phyloP scores from a whole-genome alignment of 1,140 invertebrate species.

The Brachionus plicatilis region DNA sequence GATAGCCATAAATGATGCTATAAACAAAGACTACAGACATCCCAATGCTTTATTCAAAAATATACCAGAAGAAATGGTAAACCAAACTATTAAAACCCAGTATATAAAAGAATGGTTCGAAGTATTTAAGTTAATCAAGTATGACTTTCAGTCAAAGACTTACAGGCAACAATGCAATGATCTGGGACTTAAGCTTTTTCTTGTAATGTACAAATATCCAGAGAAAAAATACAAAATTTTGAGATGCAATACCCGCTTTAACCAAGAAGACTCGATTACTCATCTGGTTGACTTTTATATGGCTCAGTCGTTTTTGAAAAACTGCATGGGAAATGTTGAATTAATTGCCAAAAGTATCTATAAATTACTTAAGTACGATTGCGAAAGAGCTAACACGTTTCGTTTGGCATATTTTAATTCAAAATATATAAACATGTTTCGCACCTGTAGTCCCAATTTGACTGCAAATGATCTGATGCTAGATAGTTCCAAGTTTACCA shows the following conservation, averaged over 20 bases:
- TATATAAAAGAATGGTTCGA: constrained; percentile 36
- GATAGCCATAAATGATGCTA: neutral
- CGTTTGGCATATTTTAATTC: constrained; percentile 31
- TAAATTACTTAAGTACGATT: constrained; percentile 16
- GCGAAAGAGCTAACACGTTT: constrained; percentile 28
- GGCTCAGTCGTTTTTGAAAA: constrained; percentile 17
- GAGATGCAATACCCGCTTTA: constrained; percentile 4
- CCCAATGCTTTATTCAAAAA: constrained; percentile 37
- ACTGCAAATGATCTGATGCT: constrained; percentile 5
- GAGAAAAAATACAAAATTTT: constrained; percentile 15
- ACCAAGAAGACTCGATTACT: constrained; percentile 29
- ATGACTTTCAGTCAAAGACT: constrained; percentile 8
- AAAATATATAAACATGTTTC: constrained; percentile 34
- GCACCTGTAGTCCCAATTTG: constrained; percentile 3
- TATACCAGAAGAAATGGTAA: neutral
- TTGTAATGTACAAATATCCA: neutral
- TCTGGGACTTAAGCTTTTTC: constrained; percentile 29
- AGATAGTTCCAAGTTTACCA: neutral
- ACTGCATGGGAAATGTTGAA: constrained; percentile 21
- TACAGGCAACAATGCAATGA: constrained; percentile 18
- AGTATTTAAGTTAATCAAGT: constrained; percentile 20
- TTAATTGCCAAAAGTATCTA: constrained; percentile 29
- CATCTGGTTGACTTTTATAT: constrained; percentile 30
- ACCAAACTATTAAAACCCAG: constrained; percentile 11
- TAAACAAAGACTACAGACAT: constrained; percentile 19